Evolutionary conservation across 92 coral and sea anemone species (phyloP).

Genomic region (Porites cylindrica): DNA sequence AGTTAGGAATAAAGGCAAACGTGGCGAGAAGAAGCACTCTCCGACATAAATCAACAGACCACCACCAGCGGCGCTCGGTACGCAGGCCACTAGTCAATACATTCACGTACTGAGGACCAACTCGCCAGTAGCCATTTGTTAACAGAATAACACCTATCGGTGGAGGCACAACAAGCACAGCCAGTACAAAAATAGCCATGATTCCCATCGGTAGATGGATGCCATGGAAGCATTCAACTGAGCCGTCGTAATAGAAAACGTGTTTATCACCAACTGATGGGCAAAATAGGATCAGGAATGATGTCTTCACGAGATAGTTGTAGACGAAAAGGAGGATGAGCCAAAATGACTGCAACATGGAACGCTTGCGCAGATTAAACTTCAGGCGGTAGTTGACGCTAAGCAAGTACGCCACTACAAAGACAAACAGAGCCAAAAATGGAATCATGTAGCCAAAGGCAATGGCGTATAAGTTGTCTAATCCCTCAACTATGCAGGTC

Average conservation of each 20-base stretch:
- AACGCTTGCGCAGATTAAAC: conserved; percentile 76
- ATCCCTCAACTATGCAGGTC: conserved; percentile 74
- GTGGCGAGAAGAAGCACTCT: conserved; percentile 84
- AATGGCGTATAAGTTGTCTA: conserved; percentile 66
- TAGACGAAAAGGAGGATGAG: conserved; percentile 86
- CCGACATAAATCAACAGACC: conserved; percentile 92
- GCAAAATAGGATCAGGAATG: conserved; percentile 86
- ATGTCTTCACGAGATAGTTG: conserved; percentile 81
- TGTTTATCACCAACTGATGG: conserved; percentile 72
- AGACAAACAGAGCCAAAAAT: conserved; percentile 66
- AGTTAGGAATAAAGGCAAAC: conserved; percentile 81
- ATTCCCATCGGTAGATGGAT: conserved; percentile 75
- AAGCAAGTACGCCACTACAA: conserved; percentile 75
- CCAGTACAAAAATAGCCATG: conserved; percentile 67
- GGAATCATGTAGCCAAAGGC: conserved; percentile 86
- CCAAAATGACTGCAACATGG: conserved; percentile 94
- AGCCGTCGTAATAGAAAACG: conserved; percentile 90
- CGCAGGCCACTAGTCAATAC: conserved; percentile 85
- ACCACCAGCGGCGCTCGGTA: conserved; percentile 90
- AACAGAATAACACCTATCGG: conserved; percentile 77
- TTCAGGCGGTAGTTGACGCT: conserved; percentile 72
- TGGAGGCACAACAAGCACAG: conserved; percentile 73
- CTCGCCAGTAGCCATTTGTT: conserved; percentile 80
- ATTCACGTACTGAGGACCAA: conserved; percentile 90
- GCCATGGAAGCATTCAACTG: conserved; percentile 77